Evolutionary conservation across 1,140 invertebrate species (phyloP).

Genomic region (Eumaeus atala): DNA sequence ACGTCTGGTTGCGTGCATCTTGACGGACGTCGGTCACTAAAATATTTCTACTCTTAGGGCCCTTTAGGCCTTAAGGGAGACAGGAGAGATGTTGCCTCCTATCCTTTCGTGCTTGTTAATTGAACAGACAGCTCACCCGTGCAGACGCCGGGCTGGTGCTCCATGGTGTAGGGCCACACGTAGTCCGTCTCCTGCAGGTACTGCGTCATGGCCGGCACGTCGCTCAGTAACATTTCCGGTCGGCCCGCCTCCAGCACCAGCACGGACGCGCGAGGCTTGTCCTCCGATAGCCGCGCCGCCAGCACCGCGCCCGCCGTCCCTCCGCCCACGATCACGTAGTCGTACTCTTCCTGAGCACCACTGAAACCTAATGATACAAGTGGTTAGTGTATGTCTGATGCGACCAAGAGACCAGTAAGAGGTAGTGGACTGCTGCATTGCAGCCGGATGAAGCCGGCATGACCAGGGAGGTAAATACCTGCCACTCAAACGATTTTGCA

Average conservation of each 20-base stretch:
- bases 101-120: no score
- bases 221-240: conserved; percentile 85
- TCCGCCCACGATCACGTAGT: conserved; percentile 89
- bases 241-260: conserved; percentile 88
- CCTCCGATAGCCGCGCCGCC: conserved; percentile 88
- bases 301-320: conserved; percentile 92
- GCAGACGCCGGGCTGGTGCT: conserved; percentile 73
- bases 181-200: conserved; percentile 84
- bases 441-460: no score
- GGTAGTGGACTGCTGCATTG: no score
- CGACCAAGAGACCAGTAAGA: not conserved
- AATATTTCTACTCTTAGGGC: no score
- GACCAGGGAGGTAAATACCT: no score
- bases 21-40: no score
- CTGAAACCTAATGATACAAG: not conserved
- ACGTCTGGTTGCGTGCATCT: no score
- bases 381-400: not conserved
- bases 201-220: conserved; percentile 82
- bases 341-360: conserved; percentile 75
- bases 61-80: no score
- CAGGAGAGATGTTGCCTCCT: no score
- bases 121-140: conserved; percentile 33
- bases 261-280: conserved; percentile 81
- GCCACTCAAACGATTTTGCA: no score
- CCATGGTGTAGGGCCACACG: conserved; percentile 94